Base-by-base conservation (phyloP, 1,140 invertebrate species). In the Pogonus chalceus region DNA sequence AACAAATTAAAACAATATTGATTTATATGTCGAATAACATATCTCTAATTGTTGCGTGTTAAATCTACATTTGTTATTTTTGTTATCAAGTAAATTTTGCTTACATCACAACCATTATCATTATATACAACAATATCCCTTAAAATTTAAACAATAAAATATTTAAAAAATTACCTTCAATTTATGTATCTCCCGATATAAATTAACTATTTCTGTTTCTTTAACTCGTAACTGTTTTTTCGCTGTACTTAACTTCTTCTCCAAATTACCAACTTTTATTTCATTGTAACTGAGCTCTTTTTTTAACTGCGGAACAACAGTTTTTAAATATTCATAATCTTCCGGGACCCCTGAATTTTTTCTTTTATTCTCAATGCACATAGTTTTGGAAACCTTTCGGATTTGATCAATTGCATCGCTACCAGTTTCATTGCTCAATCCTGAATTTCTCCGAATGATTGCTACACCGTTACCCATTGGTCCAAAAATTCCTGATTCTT, bases 131-230 rank as follows among this genome's bases (percentile, higher is more conserved):
- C n/a, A n/a, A n/a, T n/a, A n/a, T n/a, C n/a, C n/a, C n/a, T n/a
- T n/a, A n/a, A n/a, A n/a, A n/a, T n/a, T n/a, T n/a, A n/a, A n/a
- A n/a, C n/a, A n/a, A n/a, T n/a, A n/a, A n/a, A n/a, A n/a, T 31
- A 31, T 7, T 31, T 49, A 46, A 21, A 48, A 18, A 63, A 64
- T 69, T 64, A 80, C 79, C 72, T 77, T 80, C 4, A 81, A 63
- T 60, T 81, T 81, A 62, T 81, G 77, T 35, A 79, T 72, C 63
- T 80, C 79, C 14, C 78, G 69, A 63, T 78, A 74, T n/a, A 80
- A 62, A 57, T 72, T 71, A 2, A 70, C 35, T 16, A 76, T 63
- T 56, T 76, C 71, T 49, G 72, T 63, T 35, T 77, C 75, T 51
- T 69, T 70, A 18, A 51, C 58, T 49, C 68, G 65, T 20, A 76